Percentiles rank a stretch among this genome's conserved stretches.
Evolutionary conservation across 2,888 invertebrate species (phyloP).

Genomic region (Amphiduros pacificus): DNA sequence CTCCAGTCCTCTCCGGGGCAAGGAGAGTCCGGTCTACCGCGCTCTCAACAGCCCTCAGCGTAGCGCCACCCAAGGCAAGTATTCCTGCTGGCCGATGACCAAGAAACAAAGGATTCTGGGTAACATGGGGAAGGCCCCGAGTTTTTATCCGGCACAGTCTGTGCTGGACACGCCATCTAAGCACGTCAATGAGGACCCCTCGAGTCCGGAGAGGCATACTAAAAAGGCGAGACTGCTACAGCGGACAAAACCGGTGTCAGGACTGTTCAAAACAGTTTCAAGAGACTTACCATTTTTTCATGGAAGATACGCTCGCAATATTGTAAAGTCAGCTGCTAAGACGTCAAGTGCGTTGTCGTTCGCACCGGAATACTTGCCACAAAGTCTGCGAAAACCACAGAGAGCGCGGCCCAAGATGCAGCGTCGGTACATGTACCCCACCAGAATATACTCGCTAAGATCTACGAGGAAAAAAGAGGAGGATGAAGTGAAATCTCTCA

Average conservation of each 20-base stretch:
- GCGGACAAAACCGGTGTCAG: constrained; percentile 11
- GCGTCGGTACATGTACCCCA: constrained; percentile 15
- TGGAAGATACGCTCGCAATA: not conserved
- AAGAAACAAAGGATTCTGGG: constrained; percentile 13
- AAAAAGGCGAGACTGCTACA: constrained; percentile 12
- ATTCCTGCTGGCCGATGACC: constrained; percentile 17
- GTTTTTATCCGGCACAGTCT: constrained; percentile 2
- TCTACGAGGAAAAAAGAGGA: constrained; percentile 11
- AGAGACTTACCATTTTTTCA: not conserved
- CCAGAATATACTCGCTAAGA: constrained; percentile 11
- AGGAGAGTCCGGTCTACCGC: not conserved
- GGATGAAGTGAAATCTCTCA: not conserved
- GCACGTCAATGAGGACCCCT: constrained; percentile 9
- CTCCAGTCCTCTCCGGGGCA: not conserved
- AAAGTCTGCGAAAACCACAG: not conserved
- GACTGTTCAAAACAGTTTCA: not conserved
- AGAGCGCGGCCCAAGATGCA: constrained; percentile 6
- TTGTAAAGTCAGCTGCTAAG: no score
- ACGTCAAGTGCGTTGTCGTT: no score
- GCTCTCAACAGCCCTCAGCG: not conserved
- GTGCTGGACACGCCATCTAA: not conserved
- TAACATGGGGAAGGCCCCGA: constrained; percentile 5
- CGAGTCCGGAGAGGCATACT: constrained; percentile 12
- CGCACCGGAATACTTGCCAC: not conserved
- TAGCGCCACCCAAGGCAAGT: not conserved